Percentiles rank a stretch among this genome's conserved stretches.
These are phyloP conservation scores for Tillus elongatus DNA, from an alignment of 2,888 invertebrate species.

Conservation along the genomic window DNA sequence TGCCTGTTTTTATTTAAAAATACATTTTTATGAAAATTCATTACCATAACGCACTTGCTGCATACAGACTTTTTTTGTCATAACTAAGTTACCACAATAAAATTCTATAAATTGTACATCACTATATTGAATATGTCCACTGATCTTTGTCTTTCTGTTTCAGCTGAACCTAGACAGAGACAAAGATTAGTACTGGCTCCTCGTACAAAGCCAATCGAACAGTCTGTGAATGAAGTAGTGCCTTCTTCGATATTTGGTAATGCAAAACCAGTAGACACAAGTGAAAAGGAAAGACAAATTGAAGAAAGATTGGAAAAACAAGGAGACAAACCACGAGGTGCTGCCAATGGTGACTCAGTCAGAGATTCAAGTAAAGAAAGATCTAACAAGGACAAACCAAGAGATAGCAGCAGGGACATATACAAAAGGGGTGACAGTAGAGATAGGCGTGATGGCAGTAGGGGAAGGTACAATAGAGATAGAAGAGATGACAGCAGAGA, in stretches of 20 bases:
- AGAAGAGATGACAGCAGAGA: constrained; percentile 11
- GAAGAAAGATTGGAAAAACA: constrained; percentile 74
- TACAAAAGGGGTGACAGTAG: constrained; percentile 32
- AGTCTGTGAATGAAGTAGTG: constrained; percentile 45
- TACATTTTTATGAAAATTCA: too few relatives aligned
- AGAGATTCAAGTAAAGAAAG: constrained; percentile 20
- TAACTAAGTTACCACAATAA: too few relatives aligned
- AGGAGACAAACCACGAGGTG: constrained; percentile 38
- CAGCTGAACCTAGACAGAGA: constrained; percentile 55
- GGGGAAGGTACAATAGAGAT: constrained; percentile 5
- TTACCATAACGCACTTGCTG: too few relatives aligned
- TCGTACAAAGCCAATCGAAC: constrained; percentile 64
- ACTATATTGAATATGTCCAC: too few relatives aligned
- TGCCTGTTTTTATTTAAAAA: too few relatives aligned
- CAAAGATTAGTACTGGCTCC: constrained; percentile 74
- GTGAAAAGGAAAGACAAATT: constrained; percentile 81
- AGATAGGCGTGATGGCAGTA: constrained; percentile 21
- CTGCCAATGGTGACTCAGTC: constrained; percentile 4
- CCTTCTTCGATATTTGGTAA: constrained; percentile 82
- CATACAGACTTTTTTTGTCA: too few relatives aligned
- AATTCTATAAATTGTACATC: too few relatives aligned
- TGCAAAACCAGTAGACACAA: constrained; percentile 91
- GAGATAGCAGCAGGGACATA: constrained; percentile 14
- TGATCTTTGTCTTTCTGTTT: too few relatives aligned
- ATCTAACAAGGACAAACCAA: constrained; percentile 22